These are phyloP conservation scores for Drosophila baimaii DNA, from an alignment of 1,140 invertebrate genomes.

Conservation along the genomic window DNA sequence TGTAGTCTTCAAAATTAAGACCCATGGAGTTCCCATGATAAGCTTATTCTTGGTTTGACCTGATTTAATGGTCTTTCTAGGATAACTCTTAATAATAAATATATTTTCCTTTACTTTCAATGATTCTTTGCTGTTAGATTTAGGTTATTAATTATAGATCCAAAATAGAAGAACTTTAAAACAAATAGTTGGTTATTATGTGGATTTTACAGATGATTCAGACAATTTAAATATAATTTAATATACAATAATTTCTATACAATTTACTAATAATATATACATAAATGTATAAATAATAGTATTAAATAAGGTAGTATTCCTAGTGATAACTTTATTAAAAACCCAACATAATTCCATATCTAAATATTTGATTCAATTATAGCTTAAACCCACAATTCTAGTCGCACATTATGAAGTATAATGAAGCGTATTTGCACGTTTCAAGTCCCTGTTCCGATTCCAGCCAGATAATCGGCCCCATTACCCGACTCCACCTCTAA, in stretches of 20 bases:
- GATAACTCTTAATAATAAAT: too few relatives aligned
- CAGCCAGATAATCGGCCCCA: slow-evolving; percentile 30
- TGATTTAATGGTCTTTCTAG: too few relatives aligned
- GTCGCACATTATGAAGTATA: not conserved
- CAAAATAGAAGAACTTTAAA: too few relatives aligned
- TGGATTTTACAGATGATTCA: too few relatives aligned
- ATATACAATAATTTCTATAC: too few relatives aligned
- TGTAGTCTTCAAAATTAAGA: too few relatives aligned
- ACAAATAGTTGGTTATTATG: too few relatives aligned
- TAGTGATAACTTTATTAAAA: not conserved
- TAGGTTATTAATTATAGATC: too few relatives aligned
- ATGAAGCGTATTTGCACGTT: slow-evolving; percentile 15
- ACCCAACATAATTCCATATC: not conserved
- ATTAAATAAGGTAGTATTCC: too few relatives aligned
- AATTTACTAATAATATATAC: not conserved
- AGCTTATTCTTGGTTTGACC: not conserved
- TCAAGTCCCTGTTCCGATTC: slow-evolving; percentile 13
- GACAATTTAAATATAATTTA: too few relatives aligned
- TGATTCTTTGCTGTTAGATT: too few relatives aligned
- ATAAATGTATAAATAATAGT: not conserved
- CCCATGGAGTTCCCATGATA: not conserved
- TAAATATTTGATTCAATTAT: not conserved
- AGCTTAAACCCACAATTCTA: not conserved
- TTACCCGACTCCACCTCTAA: slow-evolving; percentile 37
- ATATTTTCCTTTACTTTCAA: too few relatives aligned